These are phyloP conservation scores for Scaptomyza caliginosa DNA, from an alignment of 2,888 invertebrate species.

Conservation along the genomic window DNA sequence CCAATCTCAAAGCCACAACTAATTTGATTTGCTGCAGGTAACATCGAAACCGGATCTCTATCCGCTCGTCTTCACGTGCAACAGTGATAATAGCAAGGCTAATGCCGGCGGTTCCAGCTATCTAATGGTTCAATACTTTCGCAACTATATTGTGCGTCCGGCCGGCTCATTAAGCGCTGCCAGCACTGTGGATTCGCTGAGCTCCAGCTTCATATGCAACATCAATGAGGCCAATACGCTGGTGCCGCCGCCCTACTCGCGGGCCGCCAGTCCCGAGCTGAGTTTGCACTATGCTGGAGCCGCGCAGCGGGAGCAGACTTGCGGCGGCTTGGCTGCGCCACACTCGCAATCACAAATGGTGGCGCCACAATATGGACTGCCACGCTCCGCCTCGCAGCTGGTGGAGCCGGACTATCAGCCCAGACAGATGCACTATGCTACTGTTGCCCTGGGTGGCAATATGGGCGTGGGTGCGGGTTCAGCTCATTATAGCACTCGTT, in stretches of 20 bases:
- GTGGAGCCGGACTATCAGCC: conserved; percentile 76
- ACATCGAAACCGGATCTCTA: conserved; percentile 94
- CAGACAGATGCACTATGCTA: conserved; percentile 52
- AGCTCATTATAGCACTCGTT: conserved; percentile 47
- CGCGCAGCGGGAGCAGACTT: conserved; percentile 19
- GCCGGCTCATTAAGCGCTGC: conserved; percentile 92
- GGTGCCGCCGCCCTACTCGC: conserved; percentile 93
- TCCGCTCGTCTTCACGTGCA: conserved; percentile 92
- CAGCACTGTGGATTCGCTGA: conserved; percentile 93
- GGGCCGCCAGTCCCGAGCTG: conserved; percentile 90
- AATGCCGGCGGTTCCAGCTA: conserved; percentile 88
- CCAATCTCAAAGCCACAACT: no score
- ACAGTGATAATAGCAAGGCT: conserved; percentile 88
- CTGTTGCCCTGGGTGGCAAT: conserved; percentile 42
- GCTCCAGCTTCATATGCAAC: conserved; percentile 94
- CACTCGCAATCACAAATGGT: conserved; percentile 30
- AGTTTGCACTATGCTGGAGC: conserved; percentile 59
- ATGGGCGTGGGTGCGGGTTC: conserved; percentile 13
- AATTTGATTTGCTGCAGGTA: conserved; percentile 88
- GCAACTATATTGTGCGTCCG: conserved; percentile 90
- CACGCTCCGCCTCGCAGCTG: conserved; percentile 87
- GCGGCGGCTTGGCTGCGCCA: neutral
- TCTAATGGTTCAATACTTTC: conserved; percentile 93
- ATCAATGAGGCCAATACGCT: conserved; percentile 93
- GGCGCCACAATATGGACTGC: conserved; percentile 82